Base-by-base conservation (phyloP, 1,140 invertebrate species). In the Brachionus koreanus region DNA sequence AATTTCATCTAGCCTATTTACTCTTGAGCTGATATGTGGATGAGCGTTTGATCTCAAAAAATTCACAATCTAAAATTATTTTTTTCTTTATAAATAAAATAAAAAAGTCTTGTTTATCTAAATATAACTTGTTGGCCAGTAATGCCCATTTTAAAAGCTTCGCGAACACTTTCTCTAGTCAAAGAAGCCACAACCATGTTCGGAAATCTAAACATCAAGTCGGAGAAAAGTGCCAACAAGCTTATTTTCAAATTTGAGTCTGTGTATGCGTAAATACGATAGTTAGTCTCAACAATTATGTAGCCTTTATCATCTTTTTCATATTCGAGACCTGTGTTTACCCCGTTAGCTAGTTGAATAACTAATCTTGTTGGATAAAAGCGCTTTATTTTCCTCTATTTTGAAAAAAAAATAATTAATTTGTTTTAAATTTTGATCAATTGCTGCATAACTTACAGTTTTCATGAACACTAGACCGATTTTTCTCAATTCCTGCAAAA, bases 271-370 rank as follows among this genome's bases (percentile, higher is more conserved):
- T 98, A 98, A 19, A 98, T 92, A 84, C 96, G 90, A 87, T 97
- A 98, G 91, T 98, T 98, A 23, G 96, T 98, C 91, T 98, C 96
- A 13, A 98, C 94, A 65, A 98, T 89, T 77, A 98, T 93, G 87
- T 95, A 97, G 19, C 96, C 95, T 84, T 86, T 77, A 82, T 85
- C n/a, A 33, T 49, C 39, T 37, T 39, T 67, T 67, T 86, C 84
- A 19, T 86, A 82, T 25, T 85, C 84, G 5, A 83, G 82, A 1
- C 85, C 84, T 84, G 85, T 84, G 49, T 85, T 87, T 83, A 92
- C 87, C 3, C 91, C 92, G 83, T 92, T 92, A 6, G 93, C 92
- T 81, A 98, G 93, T 89, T 97, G 96, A 37, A 98, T 89, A 6
- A 95, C 95, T 83, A 98, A 89, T 83, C 94, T 91, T 2, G 96